phyloP scores from a whole-genome alignment of 2,113 vertebrate species.

The Pterocles burchelli region DNA sequence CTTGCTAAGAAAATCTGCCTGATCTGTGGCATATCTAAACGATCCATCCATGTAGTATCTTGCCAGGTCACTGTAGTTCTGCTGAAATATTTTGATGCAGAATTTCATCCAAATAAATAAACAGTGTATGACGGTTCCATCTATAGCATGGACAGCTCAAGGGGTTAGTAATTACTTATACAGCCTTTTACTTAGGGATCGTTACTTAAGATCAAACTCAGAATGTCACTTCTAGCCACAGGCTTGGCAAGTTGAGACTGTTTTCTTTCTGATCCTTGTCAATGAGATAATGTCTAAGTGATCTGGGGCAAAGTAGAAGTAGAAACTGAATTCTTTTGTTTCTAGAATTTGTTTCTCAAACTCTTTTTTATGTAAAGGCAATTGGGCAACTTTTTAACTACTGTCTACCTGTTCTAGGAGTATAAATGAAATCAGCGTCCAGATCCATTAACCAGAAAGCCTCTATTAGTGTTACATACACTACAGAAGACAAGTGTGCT shows the following conservation, averaged over 20 bases:
- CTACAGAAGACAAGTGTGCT: neutral
- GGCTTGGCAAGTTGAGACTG: constrained; percentile 51
- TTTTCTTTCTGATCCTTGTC: constrained; percentile 49
- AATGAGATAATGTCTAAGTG: constrained; percentile 32
- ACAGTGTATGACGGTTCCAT: constrained; percentile 30
- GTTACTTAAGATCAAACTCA: constrained; percentile 12
- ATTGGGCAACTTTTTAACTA: neutral
- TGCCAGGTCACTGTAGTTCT: constrained; percentile 17
- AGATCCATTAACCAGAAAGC: neutral
- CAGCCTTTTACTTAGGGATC: constrained; percentile 10
- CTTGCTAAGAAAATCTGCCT: constrained; percentile 16
- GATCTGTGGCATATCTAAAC: constrained; percentile 9
- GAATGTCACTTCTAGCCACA: constrained; percentile 47
- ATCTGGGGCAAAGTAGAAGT: neutral
- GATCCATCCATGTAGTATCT: neutral
- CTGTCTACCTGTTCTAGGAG: neutral
- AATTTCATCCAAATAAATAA: constrained; percentile 49
- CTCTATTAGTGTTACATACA: neutral
- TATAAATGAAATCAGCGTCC: neutral
- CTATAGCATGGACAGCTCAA: constrained; percentile 34
- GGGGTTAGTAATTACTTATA: constrained; percentile 45
- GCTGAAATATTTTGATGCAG: constrained; percentile 38
- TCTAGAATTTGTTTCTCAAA: constrained; percentile 12
- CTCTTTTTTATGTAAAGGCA: neutral
- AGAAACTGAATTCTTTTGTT: constrained; percentile 7